phyloP scores from a whole-genome alignment of 2,888 invertebrate genomes.

The Autographa pulchrina region DNA sequence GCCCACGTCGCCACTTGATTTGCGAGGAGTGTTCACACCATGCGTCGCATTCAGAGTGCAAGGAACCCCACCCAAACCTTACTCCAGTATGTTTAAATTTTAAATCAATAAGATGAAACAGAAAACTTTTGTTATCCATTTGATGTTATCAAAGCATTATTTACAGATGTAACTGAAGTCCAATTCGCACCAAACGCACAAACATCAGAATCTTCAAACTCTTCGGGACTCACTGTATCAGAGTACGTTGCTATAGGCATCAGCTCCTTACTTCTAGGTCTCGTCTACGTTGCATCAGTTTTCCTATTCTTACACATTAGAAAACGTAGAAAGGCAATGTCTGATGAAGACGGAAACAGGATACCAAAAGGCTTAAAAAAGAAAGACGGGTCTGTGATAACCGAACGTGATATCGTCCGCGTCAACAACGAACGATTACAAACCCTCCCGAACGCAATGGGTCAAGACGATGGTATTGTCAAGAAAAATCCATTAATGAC shows the following conservation, averaged over 20 bases:
- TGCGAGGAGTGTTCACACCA: constrained; percentile 93
- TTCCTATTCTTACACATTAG: constrained; percentile 94
- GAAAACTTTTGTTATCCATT: neutral
- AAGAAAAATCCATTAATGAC: constrained; percentile 93
- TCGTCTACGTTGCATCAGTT: constrained; percentile 96
- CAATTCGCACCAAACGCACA: constrained; percentile 92
- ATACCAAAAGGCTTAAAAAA: constrained; percentile 78
- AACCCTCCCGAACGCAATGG: constrained; percentile 80
- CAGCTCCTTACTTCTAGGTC: constrained; percentile 94
- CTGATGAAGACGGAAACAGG: constrained; percentile 82
- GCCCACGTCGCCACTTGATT: constrained; percentile 83
- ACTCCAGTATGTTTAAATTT: constrained; percentile 69
- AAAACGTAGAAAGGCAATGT: constrained; percentile 89
- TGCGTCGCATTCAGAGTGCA: constrained; percentile 96
- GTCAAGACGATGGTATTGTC: constrained; percentile 92
- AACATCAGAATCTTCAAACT: constrained; percentile 86
- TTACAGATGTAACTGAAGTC: constrained; percentile 94
- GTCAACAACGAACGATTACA: constrained; percentile 83
- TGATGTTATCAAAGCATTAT: constrained; percentile 6
- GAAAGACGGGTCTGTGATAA: constrained; percentile 81
- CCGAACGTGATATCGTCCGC: constrained; percentile 83
- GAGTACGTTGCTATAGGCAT: constrained; percentile 96
- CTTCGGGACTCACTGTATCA: constrained; percentile 91
- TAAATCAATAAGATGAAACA: neutral
- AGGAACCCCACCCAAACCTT: constrained; percentile 92